A percentile compares a stretch with the other conserved stretches of the same genome.
Conservation (phyloP, 1,140 invertebrate genomes). For the Odontomachus brunneus region DNA sequence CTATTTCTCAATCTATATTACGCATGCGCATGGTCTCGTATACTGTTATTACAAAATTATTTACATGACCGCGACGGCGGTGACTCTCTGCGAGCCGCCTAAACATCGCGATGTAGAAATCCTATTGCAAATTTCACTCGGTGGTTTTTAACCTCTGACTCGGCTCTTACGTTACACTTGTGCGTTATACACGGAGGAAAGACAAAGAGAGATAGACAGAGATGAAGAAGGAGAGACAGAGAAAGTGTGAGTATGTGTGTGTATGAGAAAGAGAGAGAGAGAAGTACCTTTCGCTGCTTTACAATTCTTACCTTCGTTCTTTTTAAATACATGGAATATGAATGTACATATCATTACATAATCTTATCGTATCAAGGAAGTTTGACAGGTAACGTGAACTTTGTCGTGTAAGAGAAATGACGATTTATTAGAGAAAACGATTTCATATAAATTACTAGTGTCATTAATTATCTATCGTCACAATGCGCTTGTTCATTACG, state of each 20-base stretch:
- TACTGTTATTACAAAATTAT: constrained; percentile 43
- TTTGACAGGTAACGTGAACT: background rate
- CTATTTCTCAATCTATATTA: constrained; percentile 20
- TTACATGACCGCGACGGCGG: constrained; percentile 20
- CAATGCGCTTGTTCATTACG: background rate
- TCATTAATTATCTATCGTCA: background rate
- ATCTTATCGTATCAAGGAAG: background rate
- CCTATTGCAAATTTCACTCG: constrained; percentile 3
- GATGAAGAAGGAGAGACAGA: no score
- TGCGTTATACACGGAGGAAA: background rate
- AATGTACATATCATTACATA: background rate
- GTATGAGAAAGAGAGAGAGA: no score
- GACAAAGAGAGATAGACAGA: no score
- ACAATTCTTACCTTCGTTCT: background rate
- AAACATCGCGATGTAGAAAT: constrained; percentile 23
- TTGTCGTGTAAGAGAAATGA: background rate
- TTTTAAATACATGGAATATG: background rate
- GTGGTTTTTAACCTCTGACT: background rate
- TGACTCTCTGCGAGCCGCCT: no score
- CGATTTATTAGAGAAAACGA: constrained; percentile 3
- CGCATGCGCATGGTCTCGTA: constrained; percentile 14
- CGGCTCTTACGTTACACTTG: background rate
- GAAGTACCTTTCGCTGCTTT: background rate
- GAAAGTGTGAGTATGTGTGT: no score
- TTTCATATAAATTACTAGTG: background rate